These are phyloP conservation scores for Danionella dracula DNA, from an alignment of 2,797 vertebrate species.

Conservation along the genomic window DNA sequence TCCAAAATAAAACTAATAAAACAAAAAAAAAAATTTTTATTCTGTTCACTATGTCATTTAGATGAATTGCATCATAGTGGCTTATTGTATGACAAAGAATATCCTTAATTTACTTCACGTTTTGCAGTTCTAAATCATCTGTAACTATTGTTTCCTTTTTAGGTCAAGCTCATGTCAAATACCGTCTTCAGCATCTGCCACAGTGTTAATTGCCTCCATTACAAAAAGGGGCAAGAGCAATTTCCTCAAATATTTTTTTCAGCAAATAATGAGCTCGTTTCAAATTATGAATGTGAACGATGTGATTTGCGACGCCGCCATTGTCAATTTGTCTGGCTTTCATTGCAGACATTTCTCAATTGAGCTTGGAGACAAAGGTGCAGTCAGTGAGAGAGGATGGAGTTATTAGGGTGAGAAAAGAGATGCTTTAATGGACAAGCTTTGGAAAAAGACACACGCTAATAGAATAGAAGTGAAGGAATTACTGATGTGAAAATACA, in stretches of 20 bases:
- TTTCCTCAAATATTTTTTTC: slow-evolving; percentile 24
- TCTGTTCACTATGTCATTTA: too few species aligned
- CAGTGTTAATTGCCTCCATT: slow-evolving; percentile 13
- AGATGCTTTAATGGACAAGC: slow-evolving; percentile 40
- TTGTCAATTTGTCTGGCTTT: slow-evolving; percentile 1
- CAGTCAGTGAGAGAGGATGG: slow-evolving; percentile 31
- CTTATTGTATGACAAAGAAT: too few species aligned
- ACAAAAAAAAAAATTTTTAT: too few species aligned
- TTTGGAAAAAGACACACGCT: slow-evolving; percentile 28
- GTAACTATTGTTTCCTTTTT: background rate
- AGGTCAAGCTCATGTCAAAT: background rate
- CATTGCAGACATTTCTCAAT: slow-evolving; percentile 28
- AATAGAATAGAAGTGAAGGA: slow-evolving; percentile 45
- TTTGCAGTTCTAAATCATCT: background rate
- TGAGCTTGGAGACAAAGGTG: slow-evolving; percentile 35
- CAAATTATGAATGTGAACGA: slow-evolving; percentile 18
- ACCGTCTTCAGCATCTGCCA: slow-evolving; percentile 17
- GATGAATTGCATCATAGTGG: too few species aligned
- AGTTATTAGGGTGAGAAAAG: slow-evolving; percentile 10
- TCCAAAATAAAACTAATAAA: too few species aligned
- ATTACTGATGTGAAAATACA: slow-evolving; percentile 42
- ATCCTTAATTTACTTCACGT: too few species aligned
- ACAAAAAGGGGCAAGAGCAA: slow-evolving; percentile 5
- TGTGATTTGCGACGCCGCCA: slow-evolving; percentile 3
- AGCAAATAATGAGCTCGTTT: slow-evolving; percentile 9